Evolutionary conservation across 2,113 vertebrate species (phyloP), one percentile per base, ranked within the genome.

Genomic region (Tetrax tetrax): DNA sequence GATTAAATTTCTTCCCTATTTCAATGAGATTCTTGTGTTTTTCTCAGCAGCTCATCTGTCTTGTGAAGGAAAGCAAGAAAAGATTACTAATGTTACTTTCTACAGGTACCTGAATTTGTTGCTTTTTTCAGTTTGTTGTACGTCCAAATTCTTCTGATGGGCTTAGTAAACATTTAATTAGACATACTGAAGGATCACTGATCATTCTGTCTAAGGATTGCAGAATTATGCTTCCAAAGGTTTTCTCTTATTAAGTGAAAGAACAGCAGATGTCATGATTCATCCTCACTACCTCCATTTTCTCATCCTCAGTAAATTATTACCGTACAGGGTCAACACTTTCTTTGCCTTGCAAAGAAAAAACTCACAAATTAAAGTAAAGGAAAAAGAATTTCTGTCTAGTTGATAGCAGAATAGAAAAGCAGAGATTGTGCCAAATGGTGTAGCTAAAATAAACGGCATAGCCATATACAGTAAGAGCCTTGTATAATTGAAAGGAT

Each of bases 191-290:
- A 84, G 74, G 66, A 64, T 82, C 65, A 68, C 87, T 89, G 83
- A 89, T 96, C 69, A 45, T 89, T 87, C 90, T 94, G 53, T 87
- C 54, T 82, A 69, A 92, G 72, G 31, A 66, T 76, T 91, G 31
- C 61, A 69, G 65, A 84, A 64, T 80, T 89, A 64, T 65, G 60
- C 64, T 91, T 89, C 92, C 33, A 59, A 82, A 93, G 83, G n/a
- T 89, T 96, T 93, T 92, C 63, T 89, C 28, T 81, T 86, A 77
- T 80, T 93, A 86, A 80, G 78, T 69, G 74, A 82, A 91, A 87
- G 81, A 59, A 87, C 38, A 87, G 35, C 88, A 89, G 74, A 78
- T 84, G 89, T 89, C 72, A 75, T 92, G 89, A 84, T 94, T 95
- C 89, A 87, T 76, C 61, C 83, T 93, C 65, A 16, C 83, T 95